These are phyloP conservation scores for Camponotus pennsylvanicus DNA, from an alignment of 1,140 invertebrate species.

Conservation along the genomic window DNA sequence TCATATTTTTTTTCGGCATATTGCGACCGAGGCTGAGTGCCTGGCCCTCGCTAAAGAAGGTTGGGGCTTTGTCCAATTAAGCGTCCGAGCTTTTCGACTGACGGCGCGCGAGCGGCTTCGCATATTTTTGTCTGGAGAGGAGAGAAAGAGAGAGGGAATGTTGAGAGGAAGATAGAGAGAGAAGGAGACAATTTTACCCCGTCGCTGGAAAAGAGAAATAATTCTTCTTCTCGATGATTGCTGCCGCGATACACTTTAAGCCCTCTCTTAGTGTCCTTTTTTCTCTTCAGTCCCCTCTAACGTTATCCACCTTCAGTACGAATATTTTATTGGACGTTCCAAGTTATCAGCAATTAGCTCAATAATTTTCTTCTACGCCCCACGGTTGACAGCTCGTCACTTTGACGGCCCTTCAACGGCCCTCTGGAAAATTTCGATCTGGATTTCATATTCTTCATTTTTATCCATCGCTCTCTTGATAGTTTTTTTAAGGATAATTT, in stretches of 20 bases:
- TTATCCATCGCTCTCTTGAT: neutral
- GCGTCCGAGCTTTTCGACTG: slow-evolving; percentile 82
- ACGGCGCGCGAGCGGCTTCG: slow-evolving; percentile 76
- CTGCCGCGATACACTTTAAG: slow-evolving; percentile 47
- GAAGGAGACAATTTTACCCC: slow-evolving; percentile 56
- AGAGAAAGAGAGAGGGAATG: slow-evolving; percentile 46
- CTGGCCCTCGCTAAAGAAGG: slow-evolving; percentile 79
- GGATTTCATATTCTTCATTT: slow-evolving; percentile 26
- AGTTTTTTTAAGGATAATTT: neutral
- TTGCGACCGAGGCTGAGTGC: slow-evolving; percentile 80
- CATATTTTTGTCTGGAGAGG: slow-evolving; percentile 84
- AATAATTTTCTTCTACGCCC: slow-evolving; percentile 79
- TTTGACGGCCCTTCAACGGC: slow-evolving; percentile 43
- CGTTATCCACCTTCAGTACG: slow-evolving; percentile 67
- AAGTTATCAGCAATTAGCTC: slow-evolving; percentile 84
- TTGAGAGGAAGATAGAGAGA: neutral
- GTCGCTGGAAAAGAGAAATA: slow-evolving; percentile 77
- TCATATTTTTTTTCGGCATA: slow-evolving; percentile 81
- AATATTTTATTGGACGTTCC: slow-evolving; percentile 76
- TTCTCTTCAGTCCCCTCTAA: slow-evolving; percentile 5
- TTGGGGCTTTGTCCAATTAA: slow-evolving; percentile 86
- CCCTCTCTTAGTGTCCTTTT: slow-evolving; percentile 45
- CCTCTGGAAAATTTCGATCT: slow-evolving; percentile 68
- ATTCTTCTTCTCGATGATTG: slow-evolving; percentile 74
- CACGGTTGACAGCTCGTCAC: slow-evolving; percentile 77